A percentile compares a stretch with the other conserved stretches of the same genome.
These are phyloP conservation scores for Pseudomyrmex dendroicus DNA, from an alignment of 1,140 invertebrate genomes.

Conservation along the genomic window DNA sequence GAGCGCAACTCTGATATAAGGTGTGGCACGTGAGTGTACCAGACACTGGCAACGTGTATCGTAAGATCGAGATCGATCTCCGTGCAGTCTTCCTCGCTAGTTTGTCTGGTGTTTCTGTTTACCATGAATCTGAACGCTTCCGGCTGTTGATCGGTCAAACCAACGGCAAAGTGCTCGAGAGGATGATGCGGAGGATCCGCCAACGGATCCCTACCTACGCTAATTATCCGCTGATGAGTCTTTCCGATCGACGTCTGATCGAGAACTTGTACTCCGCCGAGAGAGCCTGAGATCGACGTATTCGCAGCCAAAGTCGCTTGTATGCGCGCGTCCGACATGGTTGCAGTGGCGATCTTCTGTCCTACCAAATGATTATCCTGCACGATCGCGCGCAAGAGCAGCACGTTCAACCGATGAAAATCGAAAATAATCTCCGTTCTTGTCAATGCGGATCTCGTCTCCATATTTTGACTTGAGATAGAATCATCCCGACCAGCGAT, in stretches of 20 bases:
- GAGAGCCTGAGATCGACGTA: constrained; percentile 91
- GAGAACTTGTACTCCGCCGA: constrained; percentile 96
- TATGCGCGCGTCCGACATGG: constrained; percentile 95
- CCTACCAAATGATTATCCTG: constrained; percentile 90
- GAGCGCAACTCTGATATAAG: constrained; percentile 94
- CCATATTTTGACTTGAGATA: constrained; percentile 74
- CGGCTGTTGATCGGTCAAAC: constrained; percentile 70
- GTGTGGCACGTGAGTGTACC: constrained; percentile 95
- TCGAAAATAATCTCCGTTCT: constrained; percentile 95
- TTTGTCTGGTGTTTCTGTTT: constrained; percentile 77
- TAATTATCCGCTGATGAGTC: constrained; percentile 93
- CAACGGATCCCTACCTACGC: constrained; percentile 92
- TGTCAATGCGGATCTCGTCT: constrained; percentile 69
- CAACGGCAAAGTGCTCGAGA: constrained; percentile 74
- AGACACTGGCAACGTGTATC: constrained; percentile 95
- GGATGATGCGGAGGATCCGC: constrained; percentile 81
- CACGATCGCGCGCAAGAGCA: constrained; percentile 92
- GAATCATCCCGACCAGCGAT: constrained; percentile 77
- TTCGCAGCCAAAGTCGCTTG: constrained; percentile 90
- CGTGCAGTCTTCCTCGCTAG: constrained; percentile 52
- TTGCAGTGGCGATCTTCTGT: constrained; percentile 96
- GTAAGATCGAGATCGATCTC: constrained; percentile 82
- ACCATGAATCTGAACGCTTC: constrained; percentile 82
- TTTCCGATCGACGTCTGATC: constrained; percentile 94
- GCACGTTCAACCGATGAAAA: constrained; percentile 95